Conservation (phyloP, 2,888 invertebrate genomes). For the Gisinianus flammeolus region DNA sequence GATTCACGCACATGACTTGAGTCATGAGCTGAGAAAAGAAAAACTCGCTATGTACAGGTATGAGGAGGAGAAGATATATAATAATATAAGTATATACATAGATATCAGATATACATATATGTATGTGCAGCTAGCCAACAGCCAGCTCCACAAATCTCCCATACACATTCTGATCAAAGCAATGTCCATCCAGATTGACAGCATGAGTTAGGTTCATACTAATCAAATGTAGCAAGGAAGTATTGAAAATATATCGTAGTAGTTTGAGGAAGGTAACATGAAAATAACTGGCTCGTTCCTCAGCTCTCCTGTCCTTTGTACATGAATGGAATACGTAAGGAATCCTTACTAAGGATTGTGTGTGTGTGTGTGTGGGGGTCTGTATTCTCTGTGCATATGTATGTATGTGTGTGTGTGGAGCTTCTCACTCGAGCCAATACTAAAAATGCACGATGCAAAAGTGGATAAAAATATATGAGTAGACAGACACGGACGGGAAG, state of each 20-base stretch:
- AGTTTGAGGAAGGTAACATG: neutral
- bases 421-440: neutral
- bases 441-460: conserved; percentile 19
- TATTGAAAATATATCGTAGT: conserved; percentile 6
- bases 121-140: too few species aligned
- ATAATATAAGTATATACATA: too few species aligned
- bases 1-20: conserved; percentile 15
- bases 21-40: neutral
- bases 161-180: conserved; percentile 43
- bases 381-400: too few species aligned
- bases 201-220: conserved; percentile 30
- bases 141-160: too few species aligned
- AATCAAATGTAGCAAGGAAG: conserved; percentile 31
- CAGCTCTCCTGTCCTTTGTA: neutral
- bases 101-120: too few species aligned
- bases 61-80: neutral
- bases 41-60: neutral
- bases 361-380: too few species aligned
- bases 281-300: neutral
- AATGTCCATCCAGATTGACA: conserved; percentile 47
- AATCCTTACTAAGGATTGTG: neutral
- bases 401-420: too few species aligned
- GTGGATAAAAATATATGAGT: neutral
- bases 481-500: conserved; percentile 1
- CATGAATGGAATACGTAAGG: conserved; percentile 14